Base-by-base conservation (phyloP, 2,888 invertebrate species). In the Drosophila pegasa region DNA sequence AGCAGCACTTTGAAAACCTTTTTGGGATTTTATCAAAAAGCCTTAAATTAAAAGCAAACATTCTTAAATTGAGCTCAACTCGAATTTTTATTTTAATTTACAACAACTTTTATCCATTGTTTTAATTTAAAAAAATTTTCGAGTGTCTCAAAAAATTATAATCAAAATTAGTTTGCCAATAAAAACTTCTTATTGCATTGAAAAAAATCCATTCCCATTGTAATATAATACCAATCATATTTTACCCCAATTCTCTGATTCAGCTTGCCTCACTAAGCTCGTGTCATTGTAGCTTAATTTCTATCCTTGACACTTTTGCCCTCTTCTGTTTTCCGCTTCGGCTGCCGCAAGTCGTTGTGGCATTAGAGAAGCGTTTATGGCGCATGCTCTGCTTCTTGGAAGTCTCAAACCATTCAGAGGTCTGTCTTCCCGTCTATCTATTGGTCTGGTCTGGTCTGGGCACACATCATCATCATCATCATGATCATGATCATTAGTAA, bases 371-470 rank as follows among this genome's bases (percentile, higher is more conserved):
- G 79, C 56, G 40, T 59, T 66, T 73, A 72, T 72, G 66, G 57
- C 66, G 52, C 73, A 72, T 65, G 62, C 58, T 20, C 48, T 8
- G 54, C 47, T 75, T 78, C 74, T 78, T 56, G 74, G 78, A 75
- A 78, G 48, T 14, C 16, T 29, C 78, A 56, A 54, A 63, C 71
- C 43, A 56, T 20, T 40, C 35, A 27, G 31, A 14, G 14, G 33
- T 14, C 56, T 50, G 64, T 20, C 55, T 38, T 41, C 25, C 38
- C 29, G 40, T 47, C 54, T 43, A 59, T 47, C 58, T 29, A 58
- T 38, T 47, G 40, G 38, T 43, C 33, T 51, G 31, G 27, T 9
- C 35, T 40, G 71, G 22, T 27, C 16, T 18, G 37, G 68, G 45
- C 55, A 60, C 41, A 27, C 55, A 47, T 61, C 57, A 61, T 58